Evolutionary conservation across 1,140 invertebrate species (phyloP).

Genomic region (Danaus melanippus): DNA sequence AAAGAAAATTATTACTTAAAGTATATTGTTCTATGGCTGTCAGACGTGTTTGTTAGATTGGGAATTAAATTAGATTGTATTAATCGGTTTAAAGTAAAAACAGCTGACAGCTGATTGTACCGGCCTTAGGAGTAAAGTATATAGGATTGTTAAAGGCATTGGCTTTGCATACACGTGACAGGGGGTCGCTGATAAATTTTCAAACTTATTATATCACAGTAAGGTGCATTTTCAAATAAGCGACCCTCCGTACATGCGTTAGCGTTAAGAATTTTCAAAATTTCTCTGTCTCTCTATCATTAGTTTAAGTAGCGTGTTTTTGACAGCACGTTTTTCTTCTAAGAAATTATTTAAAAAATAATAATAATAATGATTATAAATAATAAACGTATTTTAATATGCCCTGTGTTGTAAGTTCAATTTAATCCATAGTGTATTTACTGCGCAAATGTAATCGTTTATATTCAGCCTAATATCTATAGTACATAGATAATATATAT

Average conservation of each 20-base stretch:
- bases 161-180: slow-evolving; percentile 49
- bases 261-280: slow-evolving; percentile 58
- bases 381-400: slow-evolving; percentile 27
- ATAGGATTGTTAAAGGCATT: slow-evolving; percentile 49
- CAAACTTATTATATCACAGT: slow-evolving; percentile 4
- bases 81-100: slow-evolving; percentile 6
- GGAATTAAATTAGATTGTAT: slow-evolving; percentile 20
- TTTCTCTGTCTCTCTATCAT: slow-evolving; percentile 67
- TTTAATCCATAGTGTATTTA: slow-evolving; percentile 48
- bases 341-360: slow-evolving; percentile 44
- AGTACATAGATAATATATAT: slow-evolving; percentile 50
- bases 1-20: slow-evolving; percentile 61
- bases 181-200: slow-evolving; percentile 13
- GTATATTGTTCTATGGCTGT: slow-evolving; percentile 46
- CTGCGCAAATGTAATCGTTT: slow-evolving; percentile 52
- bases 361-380: slow-evolving; percentile 38
- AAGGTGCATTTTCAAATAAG: slow-evolving; percentile 5
- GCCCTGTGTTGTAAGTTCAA: slow-evolving; percentile 23
- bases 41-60: slow-evolving; percentile 5
- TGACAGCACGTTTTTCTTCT: slow-evolving; percentile 25
- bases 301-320: slow-evolving; percentile 51
- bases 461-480: slow-evolving; percentile 52
- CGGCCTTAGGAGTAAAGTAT: slow-evolving; percentile 64
- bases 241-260: slow-evolving; percentile 29
- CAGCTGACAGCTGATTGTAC: slow-evolving; percentile 34